A percentile compares a stretch with the other conserved stretches of the same genome.
Conservation (phyloP, 64 coral and sea anemone genomes). For the Montipora efflorescens region DNA sequence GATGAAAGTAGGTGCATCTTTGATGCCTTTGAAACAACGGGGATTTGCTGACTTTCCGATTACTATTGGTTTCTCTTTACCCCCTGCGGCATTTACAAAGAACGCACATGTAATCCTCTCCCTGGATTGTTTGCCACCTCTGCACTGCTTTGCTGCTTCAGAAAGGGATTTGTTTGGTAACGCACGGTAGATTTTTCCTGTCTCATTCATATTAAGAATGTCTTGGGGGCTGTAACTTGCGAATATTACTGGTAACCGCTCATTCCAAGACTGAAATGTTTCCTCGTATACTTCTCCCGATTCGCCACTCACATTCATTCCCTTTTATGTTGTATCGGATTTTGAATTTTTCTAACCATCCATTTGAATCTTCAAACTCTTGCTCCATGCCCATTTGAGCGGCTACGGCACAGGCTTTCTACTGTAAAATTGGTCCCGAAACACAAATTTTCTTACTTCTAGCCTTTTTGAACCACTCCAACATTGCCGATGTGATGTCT, state of each 20-base stretch:
- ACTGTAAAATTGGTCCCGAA: slow-evolving; percentile 18
- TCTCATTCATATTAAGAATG: slow-evolving; percentile 15
- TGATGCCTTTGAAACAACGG: neutral
- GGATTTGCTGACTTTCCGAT: neutral
- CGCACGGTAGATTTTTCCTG: neutral
- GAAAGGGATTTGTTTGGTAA: slow-evolving; percentile 17
- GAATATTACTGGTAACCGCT: neutral
- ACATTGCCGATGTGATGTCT: slow-evolving; percentile 20
- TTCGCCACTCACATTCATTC: neutral
- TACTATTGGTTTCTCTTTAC: neutral
- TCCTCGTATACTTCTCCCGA: slow-evolving; percentile 18
- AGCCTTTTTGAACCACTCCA: slow-evolving; percentile 36
- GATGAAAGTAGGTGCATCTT: slow-evolving; percentile 40
- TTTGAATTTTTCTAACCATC: slow-evolving; percentile 48
- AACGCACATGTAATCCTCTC: neutral
- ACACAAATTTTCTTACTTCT: slow-evolving; percentile 30
- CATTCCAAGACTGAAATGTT: slow-evolving; percentile 1
- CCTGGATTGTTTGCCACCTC: slow-evolving; percentile 1
- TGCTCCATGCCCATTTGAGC: neutral
- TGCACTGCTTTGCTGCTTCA: neutral
- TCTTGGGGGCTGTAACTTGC: neutral
- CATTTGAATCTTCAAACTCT: slow-evolving; percentile 43
- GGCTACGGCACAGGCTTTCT: neutral
- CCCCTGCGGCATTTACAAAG: neutral
- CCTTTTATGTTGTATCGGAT: slow-evolving; percentile 41